Conservation (phyloP, 30 jellyfish, hydroid and myxozoan species). For the Clytia hemisphaerica region DNA sequence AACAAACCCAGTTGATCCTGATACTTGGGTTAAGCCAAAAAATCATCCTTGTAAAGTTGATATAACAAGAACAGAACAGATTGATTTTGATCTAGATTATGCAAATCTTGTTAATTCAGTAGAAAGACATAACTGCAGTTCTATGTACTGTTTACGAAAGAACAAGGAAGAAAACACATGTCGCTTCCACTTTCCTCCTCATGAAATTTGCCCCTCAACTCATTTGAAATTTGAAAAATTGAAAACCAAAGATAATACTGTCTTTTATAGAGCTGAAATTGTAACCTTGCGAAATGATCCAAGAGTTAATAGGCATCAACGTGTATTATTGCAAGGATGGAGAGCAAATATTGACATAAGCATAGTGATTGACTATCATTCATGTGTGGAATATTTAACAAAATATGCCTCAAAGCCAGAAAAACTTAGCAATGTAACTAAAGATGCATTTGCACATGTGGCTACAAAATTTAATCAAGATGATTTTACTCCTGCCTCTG, state of each 20-base stretch:
- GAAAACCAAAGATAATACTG: not conserved
- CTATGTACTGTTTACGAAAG: conserved; percentile 4
- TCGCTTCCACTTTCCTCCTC: conserved; percentile 28
- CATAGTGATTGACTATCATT: conserved; percentile 21
- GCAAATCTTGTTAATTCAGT: conserved; percentile 27
- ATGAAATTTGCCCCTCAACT: conserved; percentile 1
- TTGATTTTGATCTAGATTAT: conserved; percentile 17
- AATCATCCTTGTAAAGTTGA: conserved; percentile 8
- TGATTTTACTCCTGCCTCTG: conserved; percentile 22
- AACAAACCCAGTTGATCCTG: not conserved
- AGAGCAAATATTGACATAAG: conserved; percentile 20
- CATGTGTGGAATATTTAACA: conserved; percentile 29
- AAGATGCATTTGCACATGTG: conserved; percentile 19
- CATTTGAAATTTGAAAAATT: conserved; percentile 8
- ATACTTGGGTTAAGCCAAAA: not conserved
- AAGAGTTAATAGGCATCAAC: conserved; percentile 18
- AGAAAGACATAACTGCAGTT: conserved; percentile 28
- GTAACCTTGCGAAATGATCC: conserved; percentile 23
- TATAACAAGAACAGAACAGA: not conserved
- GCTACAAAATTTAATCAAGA: not conserved
- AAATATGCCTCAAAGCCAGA: conserved; percentile 45
- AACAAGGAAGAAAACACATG: not conserved
- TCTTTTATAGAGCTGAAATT: conserved; percentile 11
- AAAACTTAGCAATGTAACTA: not conserved
- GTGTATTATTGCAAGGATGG: conserved; percentile 32